Evolutionary conservation across 2,113 vertebrate genomes (phyloP).

Genomic region (Pseudolaguvia tuberculata): DNA sequence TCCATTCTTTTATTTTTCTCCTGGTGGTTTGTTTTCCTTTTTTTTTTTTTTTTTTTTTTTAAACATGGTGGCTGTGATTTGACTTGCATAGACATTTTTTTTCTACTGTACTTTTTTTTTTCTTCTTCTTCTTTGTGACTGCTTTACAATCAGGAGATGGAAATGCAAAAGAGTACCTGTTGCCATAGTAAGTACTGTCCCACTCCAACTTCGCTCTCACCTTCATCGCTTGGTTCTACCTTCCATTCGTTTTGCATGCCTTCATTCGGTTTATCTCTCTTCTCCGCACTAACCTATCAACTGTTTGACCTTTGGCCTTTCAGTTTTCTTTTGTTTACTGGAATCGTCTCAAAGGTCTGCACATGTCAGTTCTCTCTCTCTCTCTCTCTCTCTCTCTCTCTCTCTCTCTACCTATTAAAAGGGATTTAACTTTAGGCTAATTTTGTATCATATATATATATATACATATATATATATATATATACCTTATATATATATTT

Average conservation of each 20-base stretch:
- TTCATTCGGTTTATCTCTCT: constrained; percentile 64
- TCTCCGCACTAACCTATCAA: constrained; percentile 55
- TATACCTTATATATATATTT: too few relatives aligned
- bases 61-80: constrained; percentile 85
- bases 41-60: constrained; percentile 45
- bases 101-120: constrained; percentile 99
- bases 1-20: constrained; percentile 68
- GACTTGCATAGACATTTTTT: constrained; percentile 92
- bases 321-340: constrained; percentile 50
- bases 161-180: constrained; percentile 99
- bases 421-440: not conserved
- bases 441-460: too few relatives aligned
- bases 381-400: not conserved
- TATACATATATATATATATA: too few relatives aligned
- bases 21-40: constrained; percentile 51
- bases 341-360: constrained; percentile 58
- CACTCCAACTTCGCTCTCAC: constrained; percentile 64
- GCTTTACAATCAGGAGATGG: constrained; percentile 96
- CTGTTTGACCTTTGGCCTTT: constrained; percentile 14
- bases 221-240: constrained; percentile 64
- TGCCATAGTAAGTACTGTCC: constrained; percentile 98
- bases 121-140: constrained; percentile 97
- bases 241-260: constrained; percentile 68
- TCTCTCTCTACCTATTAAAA: too few relatives aligned
- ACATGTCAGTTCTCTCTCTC: constrained; percentile 11